These are phyloP conservation scores for Apis laboriosa DNA, from an alignment of 1,140 invertebrate genomes.

Conservation along the genomic window DNA sequence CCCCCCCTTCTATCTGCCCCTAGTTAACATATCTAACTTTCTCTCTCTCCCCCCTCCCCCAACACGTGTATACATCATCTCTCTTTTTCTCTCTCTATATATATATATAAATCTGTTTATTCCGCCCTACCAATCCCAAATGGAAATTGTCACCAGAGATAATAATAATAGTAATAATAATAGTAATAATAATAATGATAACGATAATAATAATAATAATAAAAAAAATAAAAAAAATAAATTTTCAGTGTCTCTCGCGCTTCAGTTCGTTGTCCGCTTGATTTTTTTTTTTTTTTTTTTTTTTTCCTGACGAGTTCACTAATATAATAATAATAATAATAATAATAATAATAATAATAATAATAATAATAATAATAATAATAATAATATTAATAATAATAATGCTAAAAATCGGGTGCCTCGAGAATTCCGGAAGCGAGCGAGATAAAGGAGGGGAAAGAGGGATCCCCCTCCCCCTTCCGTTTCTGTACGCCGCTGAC, in stretches of 20 bases:
- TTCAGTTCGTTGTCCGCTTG: constrained; percentile 18
- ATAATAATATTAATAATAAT: not conserved
- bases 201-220: too few relatives aligned
- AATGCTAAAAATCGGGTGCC: not conserved
- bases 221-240: too few relatives aligned
- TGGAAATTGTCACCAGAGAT: not conserved
- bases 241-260: not conserved
- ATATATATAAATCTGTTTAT: not conserved
- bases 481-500: too few relatives aligned
- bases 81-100: not conserved
- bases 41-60: not conserved
- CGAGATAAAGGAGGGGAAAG: too few relatives aligned
- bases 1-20: too few relatives aligned
- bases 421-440: not conserved
- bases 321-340: not conserved
- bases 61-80: not conserved
- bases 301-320: constrained; percentile 40
- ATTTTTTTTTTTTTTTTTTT: not conserved
- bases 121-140: too few relatives aligned
- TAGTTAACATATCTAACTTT: too few relatives aligned
- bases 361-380: not conserved
- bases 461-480: too few relatives aligned
- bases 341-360: too few relatives aligned
- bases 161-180: too few relatives aligned
- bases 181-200: too few relatives aligned